These are phyloP conservation scores for Ptyas mucosa DNA, from an alignment of 2,113 vertebrate genomes.

Conservation along the genomic window DNA sequence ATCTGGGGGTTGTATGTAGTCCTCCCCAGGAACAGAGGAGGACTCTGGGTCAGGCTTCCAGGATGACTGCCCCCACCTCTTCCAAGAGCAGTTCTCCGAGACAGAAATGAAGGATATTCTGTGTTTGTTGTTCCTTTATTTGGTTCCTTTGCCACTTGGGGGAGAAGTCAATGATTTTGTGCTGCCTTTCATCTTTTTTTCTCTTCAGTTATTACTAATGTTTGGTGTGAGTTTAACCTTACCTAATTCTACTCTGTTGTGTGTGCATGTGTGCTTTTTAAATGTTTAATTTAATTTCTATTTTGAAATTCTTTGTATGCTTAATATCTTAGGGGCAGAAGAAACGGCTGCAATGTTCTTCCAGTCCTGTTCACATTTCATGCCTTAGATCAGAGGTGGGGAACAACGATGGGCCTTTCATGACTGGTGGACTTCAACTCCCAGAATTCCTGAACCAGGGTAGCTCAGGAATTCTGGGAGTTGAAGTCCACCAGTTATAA, in stretches of 20 bases:
- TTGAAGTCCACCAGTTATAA: too few relatives aligned
- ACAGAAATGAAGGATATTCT: conserved; percentile 45
- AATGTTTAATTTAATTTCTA: conserved; percentile 31
- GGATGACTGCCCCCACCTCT: neutral
- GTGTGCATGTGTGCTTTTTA: neutral
- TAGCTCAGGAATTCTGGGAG: too few relatives aligned
- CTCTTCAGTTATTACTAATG: neutral
- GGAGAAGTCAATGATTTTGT: too few relatives aligned
- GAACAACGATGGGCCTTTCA: too few relatives aligned
- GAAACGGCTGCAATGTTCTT: neutral
- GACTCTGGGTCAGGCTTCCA: neutral
- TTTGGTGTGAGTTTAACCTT: conserved; percentile 24
- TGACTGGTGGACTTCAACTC: too few relatives aligned
- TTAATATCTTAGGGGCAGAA: neutral
- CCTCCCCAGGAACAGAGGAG: neutral
- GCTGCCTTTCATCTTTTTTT: neutral
- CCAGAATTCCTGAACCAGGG: too few relatives aligned
- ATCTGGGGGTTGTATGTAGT: neutral
- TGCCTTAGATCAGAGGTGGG: neutral
- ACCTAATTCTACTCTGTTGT: conserved; percentile 6
- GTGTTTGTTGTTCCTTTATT: too few relatives aligned
- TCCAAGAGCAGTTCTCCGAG: neutral
- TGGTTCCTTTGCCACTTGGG: neutral
- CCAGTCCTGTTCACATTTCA: neutral
- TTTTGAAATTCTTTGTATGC: conserved; percentile 3